Conservation (phyloP, 1,140 invertebrate species). For the Asbolus verrucosus region DNA sequence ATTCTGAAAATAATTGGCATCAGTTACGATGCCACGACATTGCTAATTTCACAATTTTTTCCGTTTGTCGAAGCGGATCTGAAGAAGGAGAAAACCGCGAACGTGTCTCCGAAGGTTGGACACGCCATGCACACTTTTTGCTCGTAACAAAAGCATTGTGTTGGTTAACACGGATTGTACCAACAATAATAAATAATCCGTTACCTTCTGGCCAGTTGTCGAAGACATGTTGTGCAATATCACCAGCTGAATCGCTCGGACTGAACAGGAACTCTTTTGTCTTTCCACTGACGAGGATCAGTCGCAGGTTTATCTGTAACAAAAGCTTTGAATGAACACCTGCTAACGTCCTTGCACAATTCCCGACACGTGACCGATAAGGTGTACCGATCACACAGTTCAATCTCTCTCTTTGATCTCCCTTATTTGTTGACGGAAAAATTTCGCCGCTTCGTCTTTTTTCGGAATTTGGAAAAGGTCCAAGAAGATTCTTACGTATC, state of each 20-base stretch:
- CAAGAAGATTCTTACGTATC: too few relatives aligned
- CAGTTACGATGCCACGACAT: too few relatives aligned
- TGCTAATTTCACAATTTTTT: too few relatives aligned
- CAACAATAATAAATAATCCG: conserved; percentile 21
- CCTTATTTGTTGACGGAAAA: neutral
- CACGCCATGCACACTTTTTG: too few relatives aligned
- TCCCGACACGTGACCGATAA: conserved; percentile 10
- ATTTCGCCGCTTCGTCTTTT: too few relatives aligned
- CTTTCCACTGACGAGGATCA: conserved; percentile 98
- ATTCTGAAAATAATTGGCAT: too few relatives aligned
- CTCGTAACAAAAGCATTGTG: neutral
- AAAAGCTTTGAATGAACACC: conserved; percentile 52
- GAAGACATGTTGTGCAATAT: conserved; percentile 98
- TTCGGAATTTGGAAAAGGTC: too few relatives aligned
- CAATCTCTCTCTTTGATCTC: neutral
- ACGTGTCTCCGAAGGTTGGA: too few relatives aligned
- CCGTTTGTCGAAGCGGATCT: too few relatives aligned
- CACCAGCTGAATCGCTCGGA: conserved; percentile 95
- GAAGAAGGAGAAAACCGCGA: too few relatives aligned
- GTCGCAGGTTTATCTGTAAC: conserved; percentile 94
- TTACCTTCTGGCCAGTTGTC: conserved; percentile 98
- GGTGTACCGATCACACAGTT: too few relatives aligned
- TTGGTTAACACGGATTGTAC: too few relatives aligned
- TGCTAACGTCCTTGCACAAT: conserved; percentile 11
- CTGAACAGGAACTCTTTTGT: conserved; percentile 99